These are phyloP conservation scores for Jacana jacana DNA, from an alignment of 2,113 vertebrate species.

Conservation along the genomic window DNA sequence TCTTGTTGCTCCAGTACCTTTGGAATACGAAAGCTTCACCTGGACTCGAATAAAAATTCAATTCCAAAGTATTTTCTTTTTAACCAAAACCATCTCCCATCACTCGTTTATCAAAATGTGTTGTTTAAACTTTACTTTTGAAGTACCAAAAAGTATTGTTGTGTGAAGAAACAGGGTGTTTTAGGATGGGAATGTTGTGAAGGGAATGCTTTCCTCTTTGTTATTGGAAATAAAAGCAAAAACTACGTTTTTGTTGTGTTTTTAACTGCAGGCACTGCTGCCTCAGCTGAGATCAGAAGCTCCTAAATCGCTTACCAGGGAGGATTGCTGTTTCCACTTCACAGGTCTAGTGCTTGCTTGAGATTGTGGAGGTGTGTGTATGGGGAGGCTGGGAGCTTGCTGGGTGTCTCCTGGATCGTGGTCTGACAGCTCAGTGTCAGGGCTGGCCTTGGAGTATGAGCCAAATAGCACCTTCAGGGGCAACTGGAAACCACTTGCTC, in stretches of 20 bases:
- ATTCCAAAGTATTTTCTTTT: background rate
- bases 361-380: background rate
- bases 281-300: background rate
- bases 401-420: rapidly evolving
- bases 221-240: background rate
- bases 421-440: rapidly evolving
- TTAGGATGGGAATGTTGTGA: background rate
- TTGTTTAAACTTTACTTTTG: background rate
- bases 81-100: background rate
- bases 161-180: background rate
- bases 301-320: background rate
- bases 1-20: background rate
- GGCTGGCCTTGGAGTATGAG: background rate
- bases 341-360: background rate
- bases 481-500: background rate
- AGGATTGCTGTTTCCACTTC: background rate
- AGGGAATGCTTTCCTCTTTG: background rate
- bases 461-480: background rate
- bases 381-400: background rate
- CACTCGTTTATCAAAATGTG: background rate
- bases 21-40: background rate
- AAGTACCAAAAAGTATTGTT: rapidly evolving
- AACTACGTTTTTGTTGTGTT: background rate
- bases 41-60: background rate
- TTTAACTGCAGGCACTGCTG: background rate